Base-by-base conservation (phyloP, 2,888 invertebrate species). In the Himalopsyche tibetana region DNA sequence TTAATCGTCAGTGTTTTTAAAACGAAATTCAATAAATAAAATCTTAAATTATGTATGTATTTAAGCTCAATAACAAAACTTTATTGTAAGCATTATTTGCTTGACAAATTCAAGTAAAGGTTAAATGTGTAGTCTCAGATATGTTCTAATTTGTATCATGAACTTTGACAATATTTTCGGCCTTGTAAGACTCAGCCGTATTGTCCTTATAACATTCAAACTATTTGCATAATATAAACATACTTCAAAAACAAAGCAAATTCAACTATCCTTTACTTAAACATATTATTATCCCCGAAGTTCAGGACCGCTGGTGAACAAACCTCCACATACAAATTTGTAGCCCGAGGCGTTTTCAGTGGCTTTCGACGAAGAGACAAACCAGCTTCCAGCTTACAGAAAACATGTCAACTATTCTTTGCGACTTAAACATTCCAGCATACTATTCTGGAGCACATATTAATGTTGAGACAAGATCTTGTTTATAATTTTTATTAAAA, bases 401-500 rank as follows among this genome's bases (percentile, higher is more conserved):
- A 74, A 74, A 74, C 74, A 74, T 74, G 74, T 74, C 74, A 74
- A 74, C 74, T 74, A 74, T 74, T 74, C 74, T 74, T 74, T 74
- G 74, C 38, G 74, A 74, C 74, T 74, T 5, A 36, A 74, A 74
- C 38, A 74, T 74, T 38, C 74, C 38, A 19, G 38, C 74, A 38
- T 38, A 36, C 74, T 74, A 74, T 74, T 36, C 51, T 15, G 3
- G 51, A 51, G 51, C 51, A 51, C 12, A 51, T 51, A 51, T 51
- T 51, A 51, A 51, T 15, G 51, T 51, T 1, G 51, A 15, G 15
- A 51, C 51, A 3, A 15, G 51, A 51, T 51, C 15, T 51, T 51
- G 12, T 15, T 15, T 6, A 15, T 15, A 4, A 8, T 15, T 15
- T 51, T 51, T 15, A 8, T 15, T 51, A 8, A 15, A 15, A 51